A percentile compares a stretch with the other conserved stretches of the same genome.
Evolutionary conservation across 30 jellyfish, hydroid and myxozoan species (phyloP).

Genomic region (Chrysaora quinquecirrha): DNA sequence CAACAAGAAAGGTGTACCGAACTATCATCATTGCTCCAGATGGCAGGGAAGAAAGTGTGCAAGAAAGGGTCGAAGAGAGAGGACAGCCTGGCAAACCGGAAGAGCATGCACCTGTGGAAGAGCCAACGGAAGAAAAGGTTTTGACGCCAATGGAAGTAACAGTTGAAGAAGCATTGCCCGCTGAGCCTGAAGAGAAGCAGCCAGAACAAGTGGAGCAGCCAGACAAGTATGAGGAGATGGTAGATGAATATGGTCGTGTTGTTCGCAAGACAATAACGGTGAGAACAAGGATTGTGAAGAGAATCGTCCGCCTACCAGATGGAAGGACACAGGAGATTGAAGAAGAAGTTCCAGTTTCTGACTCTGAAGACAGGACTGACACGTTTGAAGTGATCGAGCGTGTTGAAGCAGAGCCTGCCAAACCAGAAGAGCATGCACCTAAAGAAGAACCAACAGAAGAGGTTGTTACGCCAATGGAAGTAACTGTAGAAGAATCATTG

Average conservation of each 20-base stretch:
- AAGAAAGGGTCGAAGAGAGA: constrained; percentile 40
- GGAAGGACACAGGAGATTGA: neutral
- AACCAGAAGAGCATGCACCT: too few relatives aligned
- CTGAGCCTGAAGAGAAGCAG: constrained; percentile 20
- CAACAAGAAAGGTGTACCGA: constrained; percentile 79
- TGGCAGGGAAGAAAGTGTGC: constrained; percentile 30
- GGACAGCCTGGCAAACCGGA: constrained; percentile 35
- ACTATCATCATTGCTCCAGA: constrained; percentile 52
- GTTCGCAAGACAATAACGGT: neutral
- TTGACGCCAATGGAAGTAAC: neutral
- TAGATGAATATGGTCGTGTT: neutral
- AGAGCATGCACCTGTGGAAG: constrained; percentile 32
- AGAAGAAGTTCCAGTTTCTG: constrained; percentile 11
- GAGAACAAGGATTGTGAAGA: neutral
- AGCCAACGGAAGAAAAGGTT: neutral
- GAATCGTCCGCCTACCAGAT: neutral
- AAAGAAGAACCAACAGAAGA: too few relatives aligned
- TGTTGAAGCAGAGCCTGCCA: too few relatives aligned
- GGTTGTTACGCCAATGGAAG: constrained; percentile 16
- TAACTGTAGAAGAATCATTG: constrained; percentile 39
- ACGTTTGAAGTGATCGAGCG: neutral
- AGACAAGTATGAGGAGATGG: neutral
- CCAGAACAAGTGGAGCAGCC: too few relatives aligned
- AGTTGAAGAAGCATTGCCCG: constrained; percentile 27
- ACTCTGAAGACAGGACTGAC: constrained; percentile 14